phyloP scores from a whole-genome alignment of 2,113 vertebrate species.

The Calypte anna region DNA sequence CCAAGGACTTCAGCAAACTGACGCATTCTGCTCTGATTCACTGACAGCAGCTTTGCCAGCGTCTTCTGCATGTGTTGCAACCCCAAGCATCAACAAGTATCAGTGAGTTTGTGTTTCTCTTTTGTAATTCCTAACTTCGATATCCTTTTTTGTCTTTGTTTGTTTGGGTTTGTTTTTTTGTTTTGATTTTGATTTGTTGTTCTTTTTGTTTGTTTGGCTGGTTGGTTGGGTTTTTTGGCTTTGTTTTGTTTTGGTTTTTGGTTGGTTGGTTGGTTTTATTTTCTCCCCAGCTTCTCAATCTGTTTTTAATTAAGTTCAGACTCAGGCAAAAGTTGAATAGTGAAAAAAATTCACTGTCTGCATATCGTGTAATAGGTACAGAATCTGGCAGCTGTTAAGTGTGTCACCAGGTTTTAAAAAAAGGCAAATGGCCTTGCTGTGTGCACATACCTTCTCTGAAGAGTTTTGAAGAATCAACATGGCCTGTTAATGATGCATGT shows the following conservation, averaged over 20 bases:
- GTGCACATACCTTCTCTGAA: conserved; percentile 40
- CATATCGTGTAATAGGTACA: conserved; percentile 45
- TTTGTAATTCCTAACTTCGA: conserved; percentile 19
- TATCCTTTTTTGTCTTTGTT: not conserved
- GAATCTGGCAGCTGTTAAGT: conserved; percentile 53
- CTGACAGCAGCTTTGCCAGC: not conserved
- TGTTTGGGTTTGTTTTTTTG: too few species aligned
- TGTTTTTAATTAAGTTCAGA: conserved; percentile 72
- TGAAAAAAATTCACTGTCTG: conserved; percentile 57
- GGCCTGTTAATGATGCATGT: not conserved
- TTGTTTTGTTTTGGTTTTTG: too few species aligned
- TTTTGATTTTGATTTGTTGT: too few species aligned
- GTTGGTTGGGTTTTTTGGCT: too few species aligned
- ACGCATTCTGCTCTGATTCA: conserved; percentile 28
- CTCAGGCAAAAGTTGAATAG: conserved; percentile 16
- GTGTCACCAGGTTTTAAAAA: conserved; percentile 53
- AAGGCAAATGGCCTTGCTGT: conserved; percentile 44
- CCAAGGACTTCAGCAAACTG: not conserved
- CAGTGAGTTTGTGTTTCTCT: conserved; percentile 42
- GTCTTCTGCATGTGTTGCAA: conserved; percentile 1
- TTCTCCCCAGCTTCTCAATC: conserved; percentile 16
- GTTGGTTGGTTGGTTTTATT: not conserved
- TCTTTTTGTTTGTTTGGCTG: too few species aligned
- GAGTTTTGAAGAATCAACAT: not conserved
- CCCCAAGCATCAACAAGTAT: not conserved